Evolutionary conservation across 2,888 invertebrate species (phyloP), one percentile per base, ranked within the genome.

Genomic region (Orchesellides sinensis): DNA sequence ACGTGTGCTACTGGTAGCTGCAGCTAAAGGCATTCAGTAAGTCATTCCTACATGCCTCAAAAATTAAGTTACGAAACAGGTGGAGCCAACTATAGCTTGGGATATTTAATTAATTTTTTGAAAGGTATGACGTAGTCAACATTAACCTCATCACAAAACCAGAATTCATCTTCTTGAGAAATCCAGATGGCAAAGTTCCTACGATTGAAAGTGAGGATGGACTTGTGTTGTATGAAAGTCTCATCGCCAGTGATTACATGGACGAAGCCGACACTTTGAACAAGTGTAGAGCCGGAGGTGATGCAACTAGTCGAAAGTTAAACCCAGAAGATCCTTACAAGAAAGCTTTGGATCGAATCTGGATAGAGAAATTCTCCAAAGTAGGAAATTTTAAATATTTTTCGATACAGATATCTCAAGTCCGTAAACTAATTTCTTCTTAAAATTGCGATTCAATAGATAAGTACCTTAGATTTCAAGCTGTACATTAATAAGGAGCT

Each of bases 291-390:
- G 17, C 65, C 2, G 83, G 72, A n/a, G 78, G 78, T 12, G 83
- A 83, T 19, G 63, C n/a, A 90, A 93, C 94, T 0, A 92, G 93
- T 52, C 89, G 90, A 0, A 92, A 92, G 0, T 89, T 93, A 0
- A 91, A 91, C 82, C 90, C 92, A 0, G 88, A 90, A 1, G 91
- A 92, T 81, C 91, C 91, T 6, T 95, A 87, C 70, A 92, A 92
- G 86, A 93, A 93, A 89, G 95, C 95, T 45, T 92, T 94, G 88
- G 95, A 95, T 88, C 93, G 93, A 88, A 91, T 95, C 65, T 90
- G 95, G 83, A 92, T 95, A 10, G 94, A 95, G 88, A 91, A 92
- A 86, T 94, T 95, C 89, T 91, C 89, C 63, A 89, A 89, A 84
- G 91, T 92, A 83, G 49, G 69, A 35, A 27, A 27, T 19, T 10